Conservation (phyloP, 2,113 vertebrate species). For the Menura novaehollandiae region DNA sequence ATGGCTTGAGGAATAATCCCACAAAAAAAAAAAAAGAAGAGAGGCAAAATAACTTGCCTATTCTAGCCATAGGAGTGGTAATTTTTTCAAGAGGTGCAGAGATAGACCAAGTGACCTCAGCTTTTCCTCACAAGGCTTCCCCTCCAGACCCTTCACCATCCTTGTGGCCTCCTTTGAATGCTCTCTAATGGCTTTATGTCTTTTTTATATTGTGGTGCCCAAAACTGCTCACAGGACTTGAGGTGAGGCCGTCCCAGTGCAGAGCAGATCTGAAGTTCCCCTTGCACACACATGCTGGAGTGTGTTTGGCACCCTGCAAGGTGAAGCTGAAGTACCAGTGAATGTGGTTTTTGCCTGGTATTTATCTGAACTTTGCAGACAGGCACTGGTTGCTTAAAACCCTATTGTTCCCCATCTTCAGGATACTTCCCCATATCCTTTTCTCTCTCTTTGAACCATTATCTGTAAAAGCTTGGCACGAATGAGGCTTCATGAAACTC, state of each 20-base stretch:
- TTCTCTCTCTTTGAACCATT: not conserved
- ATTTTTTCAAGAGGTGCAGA: not conserved
- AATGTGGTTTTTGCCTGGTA: not conserved
- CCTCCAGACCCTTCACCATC: not conserved
- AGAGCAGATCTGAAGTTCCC: not conserved
- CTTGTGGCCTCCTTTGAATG: not conserved
- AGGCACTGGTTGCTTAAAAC: not conserved
- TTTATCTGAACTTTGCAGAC: not conserved
- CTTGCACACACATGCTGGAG: accelerated
- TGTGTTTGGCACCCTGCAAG: not conserved
- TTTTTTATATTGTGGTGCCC: not conserved
- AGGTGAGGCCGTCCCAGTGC: not conserved
- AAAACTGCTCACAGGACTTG: not conserved
- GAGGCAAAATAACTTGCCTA: not conserved
- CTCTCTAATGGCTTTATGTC: no score
- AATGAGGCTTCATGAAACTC: not conserved
- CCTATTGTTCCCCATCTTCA: not conserved
- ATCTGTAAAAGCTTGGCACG: not conserved
- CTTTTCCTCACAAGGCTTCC: not conserved
- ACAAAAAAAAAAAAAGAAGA: not conserved
- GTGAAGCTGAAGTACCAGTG: not conserved
- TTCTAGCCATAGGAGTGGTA: not conserved
- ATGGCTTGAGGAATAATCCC: not conserved
- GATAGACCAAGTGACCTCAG: not conserved
- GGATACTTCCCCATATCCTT: not conserved